Evolutionary conservation across 2,888 invertebrate genomes (phyloP), one percentile per base, ranked within the genome.

Genomic region (Stramonita haemastoma): DNA sequence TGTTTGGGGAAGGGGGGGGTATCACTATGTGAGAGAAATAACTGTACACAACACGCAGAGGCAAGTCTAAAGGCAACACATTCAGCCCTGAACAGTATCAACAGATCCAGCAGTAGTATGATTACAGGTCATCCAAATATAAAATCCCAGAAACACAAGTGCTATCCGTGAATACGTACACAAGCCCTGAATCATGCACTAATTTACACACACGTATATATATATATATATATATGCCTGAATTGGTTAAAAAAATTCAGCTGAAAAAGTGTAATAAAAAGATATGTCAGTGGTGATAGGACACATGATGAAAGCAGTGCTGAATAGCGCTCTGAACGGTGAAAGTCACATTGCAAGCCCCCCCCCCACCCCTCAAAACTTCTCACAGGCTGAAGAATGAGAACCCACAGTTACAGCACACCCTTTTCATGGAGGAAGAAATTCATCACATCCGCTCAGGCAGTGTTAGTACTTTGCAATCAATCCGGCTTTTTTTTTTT

Each of bases 391-490:
- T 29, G 32, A 19, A 13, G 15, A 13, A 79, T 15, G 32, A 2
- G n/a, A n/a, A 5, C 73, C 1, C 2, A 2, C 15, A 79, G 15
- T 26, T 26, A 32, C 19, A 79, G 32, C 77, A 79, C 77, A 79
- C 17, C 0, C 4, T 15, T 34, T 79, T 26, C 17, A 32, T 15
- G 32, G 11, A 70, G 66, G 26, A 34, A 22, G 13, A 70, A 86
- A 1, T 22, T 46, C 1, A 73, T 87, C 87, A 73, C 87, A 70
- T 19, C 32, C 87, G 46, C 32, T 87, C 73, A 87, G 87, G 70
- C 86, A 86, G 86, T 86, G 86, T 86, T 66, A 86, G 86, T 66
- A 86, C 29, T 32, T 86, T 32, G 60, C 86, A 86, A 34, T 34
- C 26, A 83, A 46, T 26, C 36, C 8, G 36, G 8, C 34, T 36